Evolutionary conservation across 2,888 invertebrate genomes (phyloP), one percentile per base, ranked within the genome.

Genomic region (Cheiracanthium punctorium): DNA sequence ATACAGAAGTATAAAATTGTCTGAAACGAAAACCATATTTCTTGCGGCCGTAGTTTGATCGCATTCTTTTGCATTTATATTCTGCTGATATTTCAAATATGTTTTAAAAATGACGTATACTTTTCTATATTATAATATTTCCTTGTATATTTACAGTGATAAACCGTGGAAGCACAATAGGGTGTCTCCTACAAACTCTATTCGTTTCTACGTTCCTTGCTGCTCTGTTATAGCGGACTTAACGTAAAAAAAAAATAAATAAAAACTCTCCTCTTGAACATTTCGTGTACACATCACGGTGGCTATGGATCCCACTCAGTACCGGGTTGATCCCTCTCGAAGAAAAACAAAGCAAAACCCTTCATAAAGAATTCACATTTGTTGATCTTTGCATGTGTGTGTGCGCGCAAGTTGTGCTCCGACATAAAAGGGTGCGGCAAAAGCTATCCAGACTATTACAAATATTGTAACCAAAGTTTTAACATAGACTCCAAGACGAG

Each of bases 131-230:
- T 24, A 4, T 48, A 48, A 20, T 28, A 14, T 72, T 5, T 29
- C 14, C 10, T 58, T 33, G 17, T 58, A 43, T 58, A 65, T 14
- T 80, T 80, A 0, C 72, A 86, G 86, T 86, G 65, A 86, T 86
- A 48, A 86, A 86, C 80, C 58, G 80, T 20, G 86, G 86, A n/a
- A 86, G 80, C 30, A 86, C 86, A 24, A 43, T 86, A 2, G 76
- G 80, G 0, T 86, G 80, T 43, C 75, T 86, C 12, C 75, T 86
- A 24, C 80, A 86, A 28, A 86, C 86, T 10, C 64, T 86, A 1
- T 80, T 86, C 76, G 80, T 86, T 17, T 80, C 75, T 33, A 76
- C 80, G 17, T 75, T 86, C 75, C 72, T 86, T 17, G 80, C 86
- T 20, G 70, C 86, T 7, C 64, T 86, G 12, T 75, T 86, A 86